Conservation (phyloP, 1,140 invertebrate species). For the Solen grandis region DNA sequence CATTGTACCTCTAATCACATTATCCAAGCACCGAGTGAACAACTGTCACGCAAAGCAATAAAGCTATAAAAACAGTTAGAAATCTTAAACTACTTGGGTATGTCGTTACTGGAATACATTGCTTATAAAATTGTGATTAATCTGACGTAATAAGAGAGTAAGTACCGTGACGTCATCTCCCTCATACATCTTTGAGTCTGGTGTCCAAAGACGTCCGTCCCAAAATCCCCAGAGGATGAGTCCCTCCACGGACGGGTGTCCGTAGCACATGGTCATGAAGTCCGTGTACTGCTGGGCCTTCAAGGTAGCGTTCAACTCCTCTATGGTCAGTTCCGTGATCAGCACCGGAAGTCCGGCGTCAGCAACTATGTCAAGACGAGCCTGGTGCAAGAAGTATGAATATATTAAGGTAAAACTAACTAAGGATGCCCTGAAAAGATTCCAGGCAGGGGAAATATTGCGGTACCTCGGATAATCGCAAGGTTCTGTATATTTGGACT, state of each 20-base stretch:
- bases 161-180: conserved; percentile 11
- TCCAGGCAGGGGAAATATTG: not conserved
- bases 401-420: no score
- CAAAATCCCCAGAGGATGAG: conserved; percentile 73
- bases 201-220: conserved; percentile 36
- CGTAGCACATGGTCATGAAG: conserved; percentile 59
- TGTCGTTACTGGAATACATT: no score
- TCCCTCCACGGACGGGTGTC: conserved; percentile 66
- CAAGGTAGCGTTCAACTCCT: conserved; percentile 53
- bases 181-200: conserved; percentile 28
- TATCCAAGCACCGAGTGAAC: no score
- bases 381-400: no score
- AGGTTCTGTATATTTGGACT: no score
- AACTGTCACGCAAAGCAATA: no score
- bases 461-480: no score
- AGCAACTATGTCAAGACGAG: conserved; percentile 66
- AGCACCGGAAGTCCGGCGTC: conserved; percentile 69
- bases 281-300: conserved; percentile 61
- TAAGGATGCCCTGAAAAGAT: conserved; percentile 58
- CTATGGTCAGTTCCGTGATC: conserved; percentile 72
- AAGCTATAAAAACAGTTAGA: no score
- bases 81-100: no score
- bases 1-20: no score
- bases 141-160: no score
- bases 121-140: no score